These are phyloP conservation scores for Cheilosia variabilis DNA, from an alignment of 2,888 invertebrate species.

Conservation along the genomic window DNA sequence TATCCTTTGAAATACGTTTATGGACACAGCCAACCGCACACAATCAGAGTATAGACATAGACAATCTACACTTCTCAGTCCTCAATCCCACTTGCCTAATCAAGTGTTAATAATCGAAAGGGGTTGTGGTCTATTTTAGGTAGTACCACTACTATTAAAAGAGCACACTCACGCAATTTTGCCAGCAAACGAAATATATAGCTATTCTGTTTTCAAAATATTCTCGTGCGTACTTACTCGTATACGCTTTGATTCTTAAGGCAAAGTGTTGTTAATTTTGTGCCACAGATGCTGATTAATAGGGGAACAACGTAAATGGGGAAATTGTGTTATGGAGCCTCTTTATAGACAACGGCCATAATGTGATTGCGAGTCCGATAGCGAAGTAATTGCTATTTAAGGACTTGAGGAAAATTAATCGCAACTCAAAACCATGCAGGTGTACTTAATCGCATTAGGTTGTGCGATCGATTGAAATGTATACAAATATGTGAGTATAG, in stretches of 20 bases:
- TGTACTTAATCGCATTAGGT: conserved; percentile 59
- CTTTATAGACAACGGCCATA: conserved; percentile 65
- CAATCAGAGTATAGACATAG: conserved; percentile 21
- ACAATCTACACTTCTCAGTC: conserved; percentile 24
- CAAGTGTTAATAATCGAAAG: conserved; percentile 71
- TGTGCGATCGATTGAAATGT: conserved; percentile 42
- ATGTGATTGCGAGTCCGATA: conserved; percentile 59
- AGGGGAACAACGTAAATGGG: conserved; percentile 51
- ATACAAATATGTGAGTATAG: not conserved
- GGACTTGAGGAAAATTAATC: conserved; percentile 51
- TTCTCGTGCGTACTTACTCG: conserved; percentile 46
- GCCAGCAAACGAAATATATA: not conserved
- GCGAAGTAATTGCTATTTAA: conserved; percentile 69
- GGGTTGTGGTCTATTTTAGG: conserved; percentile 71
- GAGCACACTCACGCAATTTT: conserved; percentile 46
- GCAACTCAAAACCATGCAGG: conserved; percentile 62
- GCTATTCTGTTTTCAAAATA: conserved; percentile 34
- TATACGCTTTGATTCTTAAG: conserved; percentile 49
- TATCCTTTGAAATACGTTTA: conserved; percentile 54
- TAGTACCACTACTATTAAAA: conserved; percentile 36
- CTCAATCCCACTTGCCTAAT: conserved; percentile 58
- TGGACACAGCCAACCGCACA: conserved; percentile 44
- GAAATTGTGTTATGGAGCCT: conserved; percentile 48
- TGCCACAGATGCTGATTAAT: conserved; percentile 62
- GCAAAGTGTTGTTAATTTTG: conserved; percentile 55